Percentiles rank a stretch among this genome's conserved stretches.
Evolutionary conservation across 2,113 vertebrate species (phyloP).

Genomic region (Psettodes erumei): DNA sequence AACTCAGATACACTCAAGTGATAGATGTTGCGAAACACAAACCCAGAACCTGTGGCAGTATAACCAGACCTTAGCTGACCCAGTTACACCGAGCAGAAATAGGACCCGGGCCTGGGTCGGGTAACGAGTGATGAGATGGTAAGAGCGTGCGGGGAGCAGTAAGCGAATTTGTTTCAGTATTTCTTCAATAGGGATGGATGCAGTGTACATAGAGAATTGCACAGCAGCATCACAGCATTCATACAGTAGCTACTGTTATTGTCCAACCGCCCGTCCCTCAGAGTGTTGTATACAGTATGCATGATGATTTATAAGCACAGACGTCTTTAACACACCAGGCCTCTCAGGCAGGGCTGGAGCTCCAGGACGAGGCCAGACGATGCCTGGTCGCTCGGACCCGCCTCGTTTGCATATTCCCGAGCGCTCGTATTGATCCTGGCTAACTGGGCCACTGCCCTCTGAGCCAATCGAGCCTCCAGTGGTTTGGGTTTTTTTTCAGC

Average conservation of each 20-base stretch:
- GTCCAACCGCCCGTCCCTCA: too few relatives aligned
- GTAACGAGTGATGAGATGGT: too few relatives aligned
- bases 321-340: not conserved
- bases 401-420: not conserved
- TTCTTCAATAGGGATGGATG: too few relatives aligned
- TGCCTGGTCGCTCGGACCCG: slow-evolving; percentile 1
- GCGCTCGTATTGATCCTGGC: slow-evolving; percentile 23
- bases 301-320: not conserved
- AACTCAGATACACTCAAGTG: not conserved
- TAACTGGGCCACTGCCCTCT: not conserved
- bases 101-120: not conserved
- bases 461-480: slow-evolving; percentile 14
- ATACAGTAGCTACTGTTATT: too few relatives aligned
- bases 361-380: not conserved
- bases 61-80: not conserved
- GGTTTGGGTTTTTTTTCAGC: slow-evolving; percentile 32
- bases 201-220: too few relatives aligned
- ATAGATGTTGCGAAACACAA: not conserved
- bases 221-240: too few relatives aligned
- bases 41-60: not conserved
- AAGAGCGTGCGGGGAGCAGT: too few relatives aligned
- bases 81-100: not conserved
- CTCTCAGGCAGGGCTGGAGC: not conserved
- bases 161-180: too few relatives aligned
- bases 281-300: not conserved